phyloP scores from a whole-genome alignment of 2,797 vertebrate species.

The Anguilla marmorata region DNA sequence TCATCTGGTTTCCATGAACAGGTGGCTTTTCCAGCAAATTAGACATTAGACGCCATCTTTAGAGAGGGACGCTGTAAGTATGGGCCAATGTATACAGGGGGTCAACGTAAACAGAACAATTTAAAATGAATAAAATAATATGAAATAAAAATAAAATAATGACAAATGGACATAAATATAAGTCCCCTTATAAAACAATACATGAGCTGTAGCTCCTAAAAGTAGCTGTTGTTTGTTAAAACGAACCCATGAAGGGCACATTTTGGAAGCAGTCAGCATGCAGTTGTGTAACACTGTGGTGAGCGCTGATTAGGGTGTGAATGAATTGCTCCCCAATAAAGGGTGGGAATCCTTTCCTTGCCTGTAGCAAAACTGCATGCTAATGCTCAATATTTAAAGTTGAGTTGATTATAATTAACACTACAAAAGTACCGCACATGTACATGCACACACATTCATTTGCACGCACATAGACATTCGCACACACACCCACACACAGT shows the following conservation, averaged over 20 bases:
- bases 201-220: conserved; percentile 39
- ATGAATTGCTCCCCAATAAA: background rate
- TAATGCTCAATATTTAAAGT: no score
- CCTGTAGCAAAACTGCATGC: no score
- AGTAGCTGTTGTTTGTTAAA: background rate
- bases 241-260: background rate
- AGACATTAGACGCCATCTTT: background rate
- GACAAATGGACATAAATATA: no score
- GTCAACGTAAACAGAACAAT: background rate
- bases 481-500: background rate
- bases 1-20: background rate
- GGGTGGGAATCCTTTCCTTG: background rate
- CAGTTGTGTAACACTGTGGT: no score
- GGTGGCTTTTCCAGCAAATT: background rate
- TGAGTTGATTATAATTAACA: no score
- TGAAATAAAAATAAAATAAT: no score
- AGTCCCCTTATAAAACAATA: conserved; percentile 48
- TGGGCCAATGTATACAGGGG: background rate
- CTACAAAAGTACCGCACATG: background rate
- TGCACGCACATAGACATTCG: background rate
- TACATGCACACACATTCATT: background rate
- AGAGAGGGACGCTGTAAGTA: background rate
- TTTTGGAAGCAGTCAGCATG: background rate
- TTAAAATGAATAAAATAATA: background rate
- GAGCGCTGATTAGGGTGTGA: background rate